A percentile compares a stretch with the other conserved stretches of the same genome.
These are phyloP conservation scores for Chroicocephalus ridibundus DNA, from an alignment of 2,113 vertebrate species.

Conservation along the genomic window DNA sequence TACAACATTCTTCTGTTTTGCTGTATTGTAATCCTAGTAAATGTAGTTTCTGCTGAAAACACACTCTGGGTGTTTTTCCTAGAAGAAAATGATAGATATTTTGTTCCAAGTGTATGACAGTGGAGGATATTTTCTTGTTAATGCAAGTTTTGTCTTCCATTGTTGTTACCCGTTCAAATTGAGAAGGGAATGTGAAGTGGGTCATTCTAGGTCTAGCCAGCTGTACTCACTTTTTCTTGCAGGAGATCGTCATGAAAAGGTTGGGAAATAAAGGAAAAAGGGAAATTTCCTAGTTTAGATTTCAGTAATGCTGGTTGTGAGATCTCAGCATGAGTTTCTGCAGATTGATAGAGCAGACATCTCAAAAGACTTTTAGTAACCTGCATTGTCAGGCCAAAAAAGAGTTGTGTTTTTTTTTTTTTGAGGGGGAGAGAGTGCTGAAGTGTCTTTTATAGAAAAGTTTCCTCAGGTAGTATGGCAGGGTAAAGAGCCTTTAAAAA, in stretches of 20 bases:
- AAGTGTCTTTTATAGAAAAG: not conserved
- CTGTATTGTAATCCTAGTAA: not conserved
- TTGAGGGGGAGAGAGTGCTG: not conserved
- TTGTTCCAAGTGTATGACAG: not conserved
- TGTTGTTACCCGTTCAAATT: not conserved
- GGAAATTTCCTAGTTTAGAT: not conserved
- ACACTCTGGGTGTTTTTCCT: no score
- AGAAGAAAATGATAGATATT: not conserved
- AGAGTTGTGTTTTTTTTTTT: not conserved
- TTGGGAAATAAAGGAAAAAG: constrained; percentile 4
- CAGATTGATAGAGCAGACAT: not conserved
- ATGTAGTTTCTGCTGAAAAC: not conserved
- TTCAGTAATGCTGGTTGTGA: not conserved
- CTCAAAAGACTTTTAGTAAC: not conserved
- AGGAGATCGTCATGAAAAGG: not conserved
- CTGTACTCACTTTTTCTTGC: not conserved
- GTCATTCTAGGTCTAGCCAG: not conserved
- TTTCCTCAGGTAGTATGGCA: not conserved
- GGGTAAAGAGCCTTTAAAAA: not conserved
- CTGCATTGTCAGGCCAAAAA: not conserved
- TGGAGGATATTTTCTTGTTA: not conserved
- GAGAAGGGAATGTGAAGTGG: not conserved
- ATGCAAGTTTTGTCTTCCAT: not conserved
- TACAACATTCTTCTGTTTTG: not conserved
- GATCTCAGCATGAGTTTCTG: not conserved